phyloP scores from a whole-genome alignment of 2,113 vertebrate genomes.

The mouse (Mus musculus) region GRCm39 chr12:28445001-28445500 shows the following conservation, averaged over 20 bases:
- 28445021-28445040: not conserved
- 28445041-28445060: not conserved
- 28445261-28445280: conserved; percentile 31
- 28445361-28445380: conserved; percentile 20
- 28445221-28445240: not conserved
- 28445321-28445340: not conserved
- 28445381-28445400: not conserved
- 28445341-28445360: not conserved
- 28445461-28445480: not conserved
- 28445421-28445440: not conserved
- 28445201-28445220: not conserved
- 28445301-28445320: not conserved
- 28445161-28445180: not conserved
- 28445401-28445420: not conserved
- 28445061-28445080: not conserved
- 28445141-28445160: not conserved
- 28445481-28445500: not conserved
- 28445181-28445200: conserved; percentile 43
- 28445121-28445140: not conserved
- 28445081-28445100: not conserved
- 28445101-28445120: not conserved
- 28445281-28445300: not conserved
- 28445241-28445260: conserved; percentile 34
- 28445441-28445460: not conserved
- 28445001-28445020: not conserved